A percentile compares a stretch with the other conserved stretches of the same genome.
These are phyloP conservation scores for Drosophila takahashii DNA, from an alignment of 1,140 invertebrate genomes.

Conservation along the genomic window DNA sequence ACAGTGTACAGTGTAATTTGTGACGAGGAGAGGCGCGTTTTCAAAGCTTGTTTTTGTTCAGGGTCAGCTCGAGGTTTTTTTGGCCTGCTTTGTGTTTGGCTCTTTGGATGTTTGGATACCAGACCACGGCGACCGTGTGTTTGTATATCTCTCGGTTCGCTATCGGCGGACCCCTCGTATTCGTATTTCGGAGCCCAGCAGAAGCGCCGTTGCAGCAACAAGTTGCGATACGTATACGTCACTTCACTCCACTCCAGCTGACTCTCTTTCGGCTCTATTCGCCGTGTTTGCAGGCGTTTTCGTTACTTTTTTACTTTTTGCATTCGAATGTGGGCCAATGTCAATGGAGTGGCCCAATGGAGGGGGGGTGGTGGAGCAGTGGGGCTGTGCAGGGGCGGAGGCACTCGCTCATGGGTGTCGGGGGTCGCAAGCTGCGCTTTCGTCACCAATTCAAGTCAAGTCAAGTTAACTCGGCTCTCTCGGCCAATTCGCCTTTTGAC, in stretches of 20 bases:
- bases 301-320: constrained; percentile 57
- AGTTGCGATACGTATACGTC: constrained; percentile 54
- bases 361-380: constrained; percentile 30
- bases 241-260: constrained; percentile 21
- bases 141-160: constrained; percentile 28
- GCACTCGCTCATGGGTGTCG: constrained; percentile 72
- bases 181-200: constrained; percentile 28
- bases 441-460: constrained; percentile 35
- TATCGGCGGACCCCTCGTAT: constrained; percentile 14
- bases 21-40: constrained; percentile 46
- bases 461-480: constrained; percentile 6
- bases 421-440: constrained; percentile 71
- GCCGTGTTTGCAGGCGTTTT: constrained; percentile 21
- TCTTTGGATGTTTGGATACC: constrained; percentile 37
- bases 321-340: constrained; percentile 81
- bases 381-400: constrained; percentile 58
- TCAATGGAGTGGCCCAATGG: constrained; percentile 65
- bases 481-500: constrained; percentile 44
- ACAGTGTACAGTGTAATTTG: constrained; percentile 28
- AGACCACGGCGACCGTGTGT: constrained; percentile 23
- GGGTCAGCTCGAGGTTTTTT: constrained; percentile 48
- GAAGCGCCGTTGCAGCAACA: constrained; percentile 53
- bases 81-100: constrained; percentile 43
- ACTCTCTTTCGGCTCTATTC: constrained; percentile 24
- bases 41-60: constrained; percentile 49